Base-by-base conservation (phyloP, 2,797 vertebrate species). In the Pseudochaenichthys georgianus region DNA sequence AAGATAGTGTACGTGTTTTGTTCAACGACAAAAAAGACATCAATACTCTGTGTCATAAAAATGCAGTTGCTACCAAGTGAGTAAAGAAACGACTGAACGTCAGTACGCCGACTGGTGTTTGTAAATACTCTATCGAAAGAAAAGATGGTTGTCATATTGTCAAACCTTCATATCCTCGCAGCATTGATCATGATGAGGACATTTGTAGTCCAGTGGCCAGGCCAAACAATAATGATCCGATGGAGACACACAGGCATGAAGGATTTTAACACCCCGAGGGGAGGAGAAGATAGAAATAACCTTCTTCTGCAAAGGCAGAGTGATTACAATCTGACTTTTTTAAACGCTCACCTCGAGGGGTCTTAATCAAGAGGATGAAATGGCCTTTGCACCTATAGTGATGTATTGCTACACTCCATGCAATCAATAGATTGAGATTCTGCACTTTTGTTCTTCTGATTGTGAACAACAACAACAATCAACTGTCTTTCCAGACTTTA, bases 351-450 rank as follows among this genome's bases (percentile, higher is more conserved):
- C 70, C 82, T 68, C 43, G n/a, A 63, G 80, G 77, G 68, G 80
- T 83, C 81, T 78, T 86, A 87, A 89, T 89, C 87, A 89, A 71
- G 71, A 70, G 71, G 70, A 83, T 81, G 75, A 79, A 89, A 83
- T 76, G 52, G 61, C 78, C 79, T 66, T 9, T 59, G 61, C 72
- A 73, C 78, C 82, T 77, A 73, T 80, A 41, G 81, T 83, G 88
- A 88, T 87, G 78, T 88, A 88, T 85, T 52, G 83, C 75, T 64
- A n/a, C 80, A 72, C 64, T 60, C 53, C 15, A 42, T 28, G 75
- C 78, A 90, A 88, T 91, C 89, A 83, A 87, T 87, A 67, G 73
- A 89, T 65, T 74, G 78, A 83, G 78, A 77, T 83, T 86, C 78
- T 54, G 64, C 73, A 70, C 52, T 75, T 87, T 84, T 81, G 70